Evolutionary conservation across 2,113 vertebrate species (phyloP), one percentile per base, ranked within the genome.

Genomic region (Hydrolagus affinis): DNA sequence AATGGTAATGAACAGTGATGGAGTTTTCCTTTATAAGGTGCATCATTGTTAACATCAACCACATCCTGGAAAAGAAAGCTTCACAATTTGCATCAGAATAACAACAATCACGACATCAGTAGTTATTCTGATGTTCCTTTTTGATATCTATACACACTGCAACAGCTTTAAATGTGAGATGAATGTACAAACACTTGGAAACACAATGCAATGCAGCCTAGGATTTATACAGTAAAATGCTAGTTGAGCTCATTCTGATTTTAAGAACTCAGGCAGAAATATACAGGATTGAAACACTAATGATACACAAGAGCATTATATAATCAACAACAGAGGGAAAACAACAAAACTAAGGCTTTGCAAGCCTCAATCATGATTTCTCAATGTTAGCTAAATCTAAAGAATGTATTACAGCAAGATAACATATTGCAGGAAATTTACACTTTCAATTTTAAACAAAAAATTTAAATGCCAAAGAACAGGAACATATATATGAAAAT

Each of bases 1-100:
- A 83, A 83, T 83, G 78, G 62, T 83, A 83, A 66, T 83, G 78
- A 83, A 83, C 78, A 83, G 66, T 83, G 78, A 83, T 83, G 60
- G 60, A 64, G 62, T 83, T 83, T 83, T 83, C 78, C 78, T 62
- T 83, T 32, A 66, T 62, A 83, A 83, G 78, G 25, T 83, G 78
- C 78, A 25, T 66, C 78, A 83, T 83, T 83, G 62, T 64, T 83
- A 60, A 60, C 23, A 83, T 83, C 78, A 83, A 66, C 78, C 78
- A 83, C 78, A 83, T 83, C 78, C 78, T 83, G 78, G 60, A 83
- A 83, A 66, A 83, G 28, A 83, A 66, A 28, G 62, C 62, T 83
- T 44, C 28, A 83, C 66, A 28, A 83, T 83, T 83, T 83, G 78
- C 78, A 83, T 83, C 28, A 83, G 78, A 83, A 83, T 83, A 83